These are phyloP conservation scores for Sipha maydis DNA, from an alignment of 2,888 invertebrate species.

Conservation along the genomic window DNA sequence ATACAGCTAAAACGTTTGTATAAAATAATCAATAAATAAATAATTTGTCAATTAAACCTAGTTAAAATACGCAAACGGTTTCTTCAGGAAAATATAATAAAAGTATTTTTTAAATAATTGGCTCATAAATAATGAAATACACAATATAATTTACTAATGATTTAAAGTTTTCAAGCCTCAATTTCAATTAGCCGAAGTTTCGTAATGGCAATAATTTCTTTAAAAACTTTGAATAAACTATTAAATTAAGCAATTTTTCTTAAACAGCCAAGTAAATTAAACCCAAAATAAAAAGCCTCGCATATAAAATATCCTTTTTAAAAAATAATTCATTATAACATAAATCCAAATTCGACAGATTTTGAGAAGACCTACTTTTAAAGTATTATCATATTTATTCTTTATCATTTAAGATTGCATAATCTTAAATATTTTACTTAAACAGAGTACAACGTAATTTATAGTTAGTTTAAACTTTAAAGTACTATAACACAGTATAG, in stretches of 20 bases:
- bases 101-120: not conserved
- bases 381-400: not conserved
- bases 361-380: not conserved
- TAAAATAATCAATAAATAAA: not conserved
- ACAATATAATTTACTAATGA: not conserved
- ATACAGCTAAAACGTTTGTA: not conserved
- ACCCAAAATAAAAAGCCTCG: not conserved
- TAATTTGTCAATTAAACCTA: not conserved
- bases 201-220: not conserved
- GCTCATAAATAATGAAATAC: not conserved
- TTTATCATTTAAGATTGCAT: no score
- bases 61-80: not conserved
- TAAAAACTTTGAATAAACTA: constrained; percentile 4
- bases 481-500: no score
- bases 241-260: constrained; percentile 2
- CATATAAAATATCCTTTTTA: not conserved
- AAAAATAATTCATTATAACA: not conserved
- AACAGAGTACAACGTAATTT: no score
- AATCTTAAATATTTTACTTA: no score
- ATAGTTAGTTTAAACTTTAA: no score
- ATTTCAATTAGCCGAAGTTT: constrained; percentile 6
- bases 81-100: not conserved
- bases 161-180: not conserved
- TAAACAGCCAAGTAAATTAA: constrained; percentile 9
- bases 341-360: not conserved